Evolutionary conservation across 2,797 vertebrate genomes (phyloP).

Genomic region (Gastrophryne carolinensis): DNA sequence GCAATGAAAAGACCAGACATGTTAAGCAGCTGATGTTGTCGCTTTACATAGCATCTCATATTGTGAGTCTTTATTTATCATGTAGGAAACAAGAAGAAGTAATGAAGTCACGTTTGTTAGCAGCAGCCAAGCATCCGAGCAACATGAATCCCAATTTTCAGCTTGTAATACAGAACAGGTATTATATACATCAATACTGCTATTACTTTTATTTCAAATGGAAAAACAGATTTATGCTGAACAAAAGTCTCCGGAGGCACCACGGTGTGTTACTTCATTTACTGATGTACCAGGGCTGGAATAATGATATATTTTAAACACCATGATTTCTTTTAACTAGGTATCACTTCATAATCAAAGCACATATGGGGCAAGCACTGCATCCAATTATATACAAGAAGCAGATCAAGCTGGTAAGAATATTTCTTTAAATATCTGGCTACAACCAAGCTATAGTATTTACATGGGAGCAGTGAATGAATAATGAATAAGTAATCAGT

Average conservation of each 20-base stretch:
- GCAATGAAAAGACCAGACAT: not conserved
- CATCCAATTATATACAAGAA: slow-evolving; percentile 60
- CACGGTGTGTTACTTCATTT: slow-evolving; percentile 44
- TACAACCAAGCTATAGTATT: slow-evolving; percentile 5
- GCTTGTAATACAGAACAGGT: slow-evolving; percentile 77
- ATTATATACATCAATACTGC: slow-evolving; percentile 52
- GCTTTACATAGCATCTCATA: not conserved
- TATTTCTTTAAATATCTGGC: slow-evolving; percentile 21
- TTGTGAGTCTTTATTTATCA: slow-evolving; percentile 6
- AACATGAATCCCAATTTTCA: slow-evolving; percentile 69
- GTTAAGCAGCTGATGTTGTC: not conserved
- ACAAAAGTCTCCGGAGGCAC: not conserved
- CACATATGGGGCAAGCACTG: slow-evolving; percentile 58
- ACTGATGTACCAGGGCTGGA: slow-evolving; percentile 53
- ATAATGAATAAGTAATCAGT: no score
- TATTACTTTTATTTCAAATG: not conserved
- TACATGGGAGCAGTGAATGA: no score
- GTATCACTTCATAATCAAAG: slow-evolving; percentile 61
- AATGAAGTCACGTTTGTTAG: slow-evolving; percentile 70
- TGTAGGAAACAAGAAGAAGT: slow-evolving; percentile 74
- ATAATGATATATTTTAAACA: slow-evolving; percentile 50
- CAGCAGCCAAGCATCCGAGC: slow-evolving; percentile 58
- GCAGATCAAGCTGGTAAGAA: slow-evolving; percentile 69
- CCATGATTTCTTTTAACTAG: slow-evolving; percentile 57
- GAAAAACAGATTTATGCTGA: slow-evolving; percentile 1